Percentiles rank a stretch among this genome's conserved stretches.
Evolutionary conservation across 2,797 vertebrate species (phyloP).

Genomic region (Acanthiza pusilla): DNA sequence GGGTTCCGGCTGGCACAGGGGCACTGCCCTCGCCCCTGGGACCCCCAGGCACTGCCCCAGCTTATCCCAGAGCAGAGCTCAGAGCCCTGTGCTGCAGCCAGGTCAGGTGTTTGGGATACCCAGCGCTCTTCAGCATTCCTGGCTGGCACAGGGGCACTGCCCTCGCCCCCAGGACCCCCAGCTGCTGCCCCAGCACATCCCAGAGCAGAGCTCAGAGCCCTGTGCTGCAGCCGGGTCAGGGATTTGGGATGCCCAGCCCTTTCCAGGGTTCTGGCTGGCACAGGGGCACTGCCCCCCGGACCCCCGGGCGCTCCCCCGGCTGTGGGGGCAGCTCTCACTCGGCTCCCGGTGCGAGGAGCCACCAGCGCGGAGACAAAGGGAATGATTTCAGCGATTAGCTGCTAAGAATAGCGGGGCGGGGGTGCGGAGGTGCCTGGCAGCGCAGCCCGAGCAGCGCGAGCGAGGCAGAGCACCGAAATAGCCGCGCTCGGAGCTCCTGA

Average conservation of each 20-base stretch:
- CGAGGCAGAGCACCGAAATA: neutral
- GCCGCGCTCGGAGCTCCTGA: neutral
- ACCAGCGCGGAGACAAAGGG: slow-evolving; percentile 28
- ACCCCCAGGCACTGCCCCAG: too few species aligned
- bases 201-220: neutral
- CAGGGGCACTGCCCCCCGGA: neutral
- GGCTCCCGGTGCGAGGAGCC: neutral
- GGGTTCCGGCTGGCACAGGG: too few species aligned
- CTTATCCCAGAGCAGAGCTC: neutral
- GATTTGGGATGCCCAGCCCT: neutral
- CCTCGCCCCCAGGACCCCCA: neutral
- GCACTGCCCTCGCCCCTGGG: too few species aligned
- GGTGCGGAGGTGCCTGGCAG: slow-evolving; percentile 10
- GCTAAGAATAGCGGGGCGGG: slow-evolving; percentile 40
- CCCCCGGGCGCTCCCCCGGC: neutral
- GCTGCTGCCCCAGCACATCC: too few species aligned
- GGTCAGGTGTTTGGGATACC: neutral
- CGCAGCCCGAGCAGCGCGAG: neutral
- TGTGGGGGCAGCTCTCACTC: neutral
- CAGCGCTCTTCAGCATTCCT: rapidly evolving
- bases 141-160: neutral
- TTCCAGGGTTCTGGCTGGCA: rapidly evolving
- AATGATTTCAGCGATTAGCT: slow-evolving; percentile 57
- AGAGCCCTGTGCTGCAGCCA: rapidly evolving
- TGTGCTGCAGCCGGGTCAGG: too few species aligned